Percentiles rank a stretch among this genome's conserved stretches.
Conservation (phyloP, 2,888 invertebrate genomes). For the Gerosis bhagava region DNA sequence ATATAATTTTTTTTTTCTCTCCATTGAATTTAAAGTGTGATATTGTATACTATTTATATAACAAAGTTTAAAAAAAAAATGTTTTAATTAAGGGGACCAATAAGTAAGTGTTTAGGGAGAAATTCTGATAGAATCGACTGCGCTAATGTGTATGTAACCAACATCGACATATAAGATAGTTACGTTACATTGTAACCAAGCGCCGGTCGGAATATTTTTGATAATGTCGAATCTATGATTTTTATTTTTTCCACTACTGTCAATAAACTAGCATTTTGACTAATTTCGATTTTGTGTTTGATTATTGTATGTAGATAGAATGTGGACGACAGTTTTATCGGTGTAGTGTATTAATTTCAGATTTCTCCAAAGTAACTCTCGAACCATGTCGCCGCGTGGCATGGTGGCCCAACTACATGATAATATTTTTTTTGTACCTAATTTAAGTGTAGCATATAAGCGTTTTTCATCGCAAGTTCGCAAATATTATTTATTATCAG, state of each 20-base stretch:
- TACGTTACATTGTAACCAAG: no score
- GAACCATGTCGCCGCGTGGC: conserved; percentile 69
- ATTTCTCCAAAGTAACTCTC: conserved; percentile 68
- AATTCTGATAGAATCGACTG: conserved; percentile 71
- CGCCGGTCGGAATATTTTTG: conserved; percentile 51
- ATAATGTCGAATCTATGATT: conserved; percentile 62
- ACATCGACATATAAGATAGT: no score
- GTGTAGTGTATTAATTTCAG: conserved; percentile 55
- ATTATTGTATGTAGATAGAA: conserved; percentile 52
- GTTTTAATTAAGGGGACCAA: conserved; percentile 82
- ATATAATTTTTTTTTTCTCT: conserved; percentile 74
- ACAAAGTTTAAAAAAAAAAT: conserved; percentile 79
- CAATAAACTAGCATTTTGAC: conserved; percentile 67
- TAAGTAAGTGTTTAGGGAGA: conserved; percentile 78
- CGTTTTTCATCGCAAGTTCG: conserved; percentile 76
- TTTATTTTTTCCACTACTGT: no score
- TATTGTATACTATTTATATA: conserved; percentile 82
- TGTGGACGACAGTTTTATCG: conserved; percentile 49
- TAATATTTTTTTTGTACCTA: conserved; percentile 81
- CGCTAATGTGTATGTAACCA: no score
- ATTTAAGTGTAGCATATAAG: conserved; percentile 77
- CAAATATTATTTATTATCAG: conserved; percentile 82
- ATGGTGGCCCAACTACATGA: conserved; percentile 71
- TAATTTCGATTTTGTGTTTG: conserved; percentile 67
- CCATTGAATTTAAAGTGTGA: conserved; percentile 82